phyloP scores from a whole-genome alignment of 2,797 vertebrate species.

The Danionella dracula region DNA sequence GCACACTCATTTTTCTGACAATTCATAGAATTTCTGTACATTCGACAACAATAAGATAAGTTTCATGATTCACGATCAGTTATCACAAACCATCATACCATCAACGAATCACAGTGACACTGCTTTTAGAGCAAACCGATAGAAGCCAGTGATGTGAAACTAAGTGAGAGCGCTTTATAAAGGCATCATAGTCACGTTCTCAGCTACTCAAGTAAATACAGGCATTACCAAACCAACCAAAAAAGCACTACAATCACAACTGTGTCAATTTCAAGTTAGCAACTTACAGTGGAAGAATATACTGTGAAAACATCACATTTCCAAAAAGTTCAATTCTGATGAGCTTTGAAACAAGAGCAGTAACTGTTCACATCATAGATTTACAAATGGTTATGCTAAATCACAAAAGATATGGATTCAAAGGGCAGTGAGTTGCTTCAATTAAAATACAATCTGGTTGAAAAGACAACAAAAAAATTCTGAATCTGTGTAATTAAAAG shows the following conservation, averaged over 20 bases:
- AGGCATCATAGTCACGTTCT: too few species aligned
- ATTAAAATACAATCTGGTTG: too few species aligned
- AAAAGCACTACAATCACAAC: conserved; percentile 2
- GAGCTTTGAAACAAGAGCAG: not conserved
- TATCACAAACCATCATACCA: not conserved
- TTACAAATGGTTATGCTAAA: not conserved
- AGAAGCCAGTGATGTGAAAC: not conserved
- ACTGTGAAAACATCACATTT: too few species aligned
- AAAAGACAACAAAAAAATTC: too few species aligned
- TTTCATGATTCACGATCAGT: not conserved
- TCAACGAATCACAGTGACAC: conserved; percentile 8
- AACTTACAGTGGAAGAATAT: too few species aligned
- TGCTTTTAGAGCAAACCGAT: not conserved
- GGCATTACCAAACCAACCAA: conserved; percentile 6
- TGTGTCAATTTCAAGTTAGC: not conserved
- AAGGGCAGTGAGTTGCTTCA: conserved; percentile 32
- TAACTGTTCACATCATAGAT: not conserved
- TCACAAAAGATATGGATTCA: conserved; percentile 30
- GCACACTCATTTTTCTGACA: conserved; percentile 5
- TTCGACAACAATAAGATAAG: not conserved
- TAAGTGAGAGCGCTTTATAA: too few species aligned
- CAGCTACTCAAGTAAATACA: not conserved
- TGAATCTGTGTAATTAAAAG: too few species aligned
- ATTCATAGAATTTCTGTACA: not conserved
- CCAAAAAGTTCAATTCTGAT: too few species aligned